These are phyloP conservation scores for Acronicta leporina DNA, from an alignment of 2,888 invertebrate genomes.

Conservation along the genomic window DNA sequence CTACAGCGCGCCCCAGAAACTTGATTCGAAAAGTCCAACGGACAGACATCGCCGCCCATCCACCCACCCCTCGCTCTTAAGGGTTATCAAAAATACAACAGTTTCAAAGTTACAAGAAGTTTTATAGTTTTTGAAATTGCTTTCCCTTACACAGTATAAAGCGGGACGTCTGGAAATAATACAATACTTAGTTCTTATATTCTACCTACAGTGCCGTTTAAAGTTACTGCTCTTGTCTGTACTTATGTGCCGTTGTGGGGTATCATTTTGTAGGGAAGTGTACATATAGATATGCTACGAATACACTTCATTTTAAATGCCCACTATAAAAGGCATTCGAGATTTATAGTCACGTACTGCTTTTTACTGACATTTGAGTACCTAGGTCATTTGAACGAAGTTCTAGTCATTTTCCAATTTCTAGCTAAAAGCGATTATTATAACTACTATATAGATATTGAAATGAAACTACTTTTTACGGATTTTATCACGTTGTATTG, in stretches of 20 bases:
- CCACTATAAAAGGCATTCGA: conserved; percentile 26
- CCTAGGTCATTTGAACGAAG: background rate
- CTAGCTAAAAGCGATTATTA: no score
- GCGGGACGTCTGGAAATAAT: conserved; percentile 41
- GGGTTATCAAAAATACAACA: conserved; percentile 46
- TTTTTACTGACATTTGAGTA: conserved; percentile 14
- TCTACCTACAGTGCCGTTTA: conserved; percentile 37
- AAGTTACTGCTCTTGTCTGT: conserved; percentile 35
- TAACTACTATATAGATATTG: no score
- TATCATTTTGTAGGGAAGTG: conserved; percentile 3
- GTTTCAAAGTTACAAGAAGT: conserved; percentile 42
- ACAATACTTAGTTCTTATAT: conserved; percentile 39
- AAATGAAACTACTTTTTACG: no score
- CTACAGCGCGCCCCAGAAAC: conserved; percentile 21
- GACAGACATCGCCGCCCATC: conserved; percentile 9
- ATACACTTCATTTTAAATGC: conserved; percentile 22
- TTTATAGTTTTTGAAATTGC: conserved; percentile 48
- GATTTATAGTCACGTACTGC: conserved; percentile 12
- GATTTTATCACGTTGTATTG: no score
- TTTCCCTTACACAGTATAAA: conserved; percentile 42
- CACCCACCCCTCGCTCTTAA: conserved; percentile 7
- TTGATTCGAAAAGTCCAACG: conserved; percentile 20
- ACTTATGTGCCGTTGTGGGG: conserved; percentile 10
- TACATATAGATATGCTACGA: conserved; percentile 4
- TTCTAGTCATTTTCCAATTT: conserved; percentile 10